Base-by-base conservation (phyloP, 1,140 invertebrate genomes). In the Drosophila teissieri region DNA sequence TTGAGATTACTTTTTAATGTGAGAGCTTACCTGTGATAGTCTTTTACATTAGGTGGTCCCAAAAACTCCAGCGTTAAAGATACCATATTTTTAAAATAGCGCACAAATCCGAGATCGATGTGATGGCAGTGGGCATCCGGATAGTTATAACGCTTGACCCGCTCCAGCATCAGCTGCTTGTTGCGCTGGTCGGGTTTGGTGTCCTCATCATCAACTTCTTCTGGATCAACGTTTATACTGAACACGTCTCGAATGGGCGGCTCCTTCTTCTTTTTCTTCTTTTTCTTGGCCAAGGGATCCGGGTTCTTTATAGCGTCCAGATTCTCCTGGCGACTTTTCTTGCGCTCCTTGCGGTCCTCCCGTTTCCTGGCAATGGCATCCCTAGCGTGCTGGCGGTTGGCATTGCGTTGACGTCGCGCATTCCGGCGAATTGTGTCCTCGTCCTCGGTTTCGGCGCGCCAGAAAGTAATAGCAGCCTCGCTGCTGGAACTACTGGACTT, bases 71-170 rank as follows among this genome's bases (percentile, higher is more conserved):
- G 42, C 1, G 58, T 65, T 27, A 89, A 73, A 2, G 63, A 63
- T 7, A 45, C 55, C 19, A 89, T n/a, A 14, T 80, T 67, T 8
- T 11, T 36, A 1, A 89, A 86, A 15, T 39, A 14, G 2, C 77
- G 69, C 12, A 89, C 19, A 39, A 85, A 74, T 11, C 73, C 57
- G 7, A 89, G 53, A 42, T 82, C 74, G 0, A 89, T 73, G 34
- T 88, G 84, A 44, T 88, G 72, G 19, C 84, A 88, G 52, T 80
- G 52, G 15, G 68, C 45, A 1, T 58, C 39, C 0, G 81, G 78
- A 49, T 77, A 88, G 27, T 74, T 39, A 4, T 68, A 70, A 2
- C 58, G 53, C 22, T 55, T 62, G 3, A 49, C 2, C 2, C 44
- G 49, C 1, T 48, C 8, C 8, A 88, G 39, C 3, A 49, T n/a